Conservation (phyloP, 2,888 invertebrate species). For the Cataglyphis livida region DNA sequence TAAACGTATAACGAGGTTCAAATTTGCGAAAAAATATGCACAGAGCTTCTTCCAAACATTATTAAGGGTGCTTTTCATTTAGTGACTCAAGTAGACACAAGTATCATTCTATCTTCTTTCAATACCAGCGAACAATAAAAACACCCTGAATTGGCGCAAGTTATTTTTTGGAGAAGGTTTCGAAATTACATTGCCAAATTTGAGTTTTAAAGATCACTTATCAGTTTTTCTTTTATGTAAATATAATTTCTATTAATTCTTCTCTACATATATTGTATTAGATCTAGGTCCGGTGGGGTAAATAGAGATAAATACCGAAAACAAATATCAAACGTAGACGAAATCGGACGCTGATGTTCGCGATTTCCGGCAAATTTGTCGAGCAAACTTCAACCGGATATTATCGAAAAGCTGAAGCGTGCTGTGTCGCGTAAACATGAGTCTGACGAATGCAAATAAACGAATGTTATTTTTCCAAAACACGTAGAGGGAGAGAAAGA, state of each 20-base stretch:
- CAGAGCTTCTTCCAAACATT: neutral
- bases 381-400: slow-evolving; percentile 41
- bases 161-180: neutral
- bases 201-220: neutral
- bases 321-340: slow-evolving; percentile 8
- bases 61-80: neutral
- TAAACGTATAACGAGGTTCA: slow-evolving; percentile 57
- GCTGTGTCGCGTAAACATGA: slow-evolving; percentile 32
- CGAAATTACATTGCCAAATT: neutral
- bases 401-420: slow-evolving; percentile 38
- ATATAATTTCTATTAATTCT: slow-evolving; percentile 6
- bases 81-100: too few species aligned
- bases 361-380: slow-evolving; percentile 47
- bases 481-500: neutral
- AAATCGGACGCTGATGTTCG: slow-evolving; percentile 34
- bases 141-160: neutral
- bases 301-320: slow-evolving; percentile 21
- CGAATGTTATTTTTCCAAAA: slow-evolving; percentile 40
- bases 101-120: too few species aligned
- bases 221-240: neutral
- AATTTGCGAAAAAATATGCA: slow-evolving; percentile 23
- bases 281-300: neutral
- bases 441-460: slow-evolving; percentile 58
- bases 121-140: too few species aligned
- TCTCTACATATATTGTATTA: neutral